A percentile compares a stretch with the other conserved stretches of the same genome.
Conservation (phyloP, 2,888 invertebrate species). For the Thereva unica region DNA sequence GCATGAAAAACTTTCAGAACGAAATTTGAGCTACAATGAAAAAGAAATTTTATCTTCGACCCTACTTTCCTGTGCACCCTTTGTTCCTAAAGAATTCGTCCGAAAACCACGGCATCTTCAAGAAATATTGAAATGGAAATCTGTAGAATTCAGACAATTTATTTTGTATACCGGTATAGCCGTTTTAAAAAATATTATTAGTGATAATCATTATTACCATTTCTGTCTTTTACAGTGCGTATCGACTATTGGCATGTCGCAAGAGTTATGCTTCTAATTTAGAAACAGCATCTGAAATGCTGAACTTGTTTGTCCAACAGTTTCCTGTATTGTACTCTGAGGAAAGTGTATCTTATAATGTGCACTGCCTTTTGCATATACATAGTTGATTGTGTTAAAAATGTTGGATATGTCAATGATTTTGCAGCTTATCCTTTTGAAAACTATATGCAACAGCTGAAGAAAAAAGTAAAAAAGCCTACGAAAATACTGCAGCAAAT, state of each 20-base stretch:
- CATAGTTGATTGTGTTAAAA: conserved; percentile 1
- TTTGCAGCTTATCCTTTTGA: conserved; percentile 4
- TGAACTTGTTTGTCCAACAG: conserved; percentile 4
- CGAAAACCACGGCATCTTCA: background rate
- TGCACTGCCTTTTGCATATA: background rate
- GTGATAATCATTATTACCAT: no score
- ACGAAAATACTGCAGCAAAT: conserved; percentile 9
- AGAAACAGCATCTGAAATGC: conserved; percentile 12
- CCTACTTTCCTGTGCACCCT: background rate
- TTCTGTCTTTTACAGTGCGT: conserved; percentile 8
- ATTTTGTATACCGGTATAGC: background rate
- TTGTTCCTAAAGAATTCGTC: conserved; percentile 4
- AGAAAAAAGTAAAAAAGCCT: conserved; percentile 3
- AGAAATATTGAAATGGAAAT: background rate
- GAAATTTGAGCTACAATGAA: no score
- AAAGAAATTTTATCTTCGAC: background rate
- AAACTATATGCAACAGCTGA: conserved; percentile 4
- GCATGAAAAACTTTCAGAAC: no score
- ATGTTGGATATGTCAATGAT: conserved; percentile 1
- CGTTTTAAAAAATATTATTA: no score
- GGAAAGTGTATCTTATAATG: background rate
- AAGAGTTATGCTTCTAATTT: background rate
- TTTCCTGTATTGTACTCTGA: background rate
- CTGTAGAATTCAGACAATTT: background rate
- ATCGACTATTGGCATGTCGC: no score